Evolutionary conservation across 1,140 invertebrate species (phyloP).

Genomic region (Drosophila serrata): DNA sequence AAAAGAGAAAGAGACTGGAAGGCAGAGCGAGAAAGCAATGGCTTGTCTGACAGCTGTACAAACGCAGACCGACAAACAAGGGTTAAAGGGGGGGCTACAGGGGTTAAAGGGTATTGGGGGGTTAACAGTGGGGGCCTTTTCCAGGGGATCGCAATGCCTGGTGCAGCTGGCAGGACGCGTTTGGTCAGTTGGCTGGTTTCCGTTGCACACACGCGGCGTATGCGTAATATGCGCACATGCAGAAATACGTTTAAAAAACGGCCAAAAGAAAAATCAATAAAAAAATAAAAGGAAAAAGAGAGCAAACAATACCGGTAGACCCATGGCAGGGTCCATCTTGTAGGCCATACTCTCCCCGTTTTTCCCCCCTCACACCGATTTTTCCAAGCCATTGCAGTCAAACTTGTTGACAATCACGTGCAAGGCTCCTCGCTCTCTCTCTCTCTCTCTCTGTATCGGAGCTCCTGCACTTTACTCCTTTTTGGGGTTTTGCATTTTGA

Average conservation of each 20-base stretch:
- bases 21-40: constrained; percentile 33
- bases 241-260: constrained; percentile 38
- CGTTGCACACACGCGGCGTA: constrained; percentile 76
- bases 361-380: constrained; percentile 12
- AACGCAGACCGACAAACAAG: constrained; percentile 69
- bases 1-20: not conserved
- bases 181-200: constrained; percentile 78
- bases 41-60: constrained; percentile 72
- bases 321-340: constrained; percentile 56
- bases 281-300: constrained; percentile 46
- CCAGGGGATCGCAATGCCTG: not conserved
- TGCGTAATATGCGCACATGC: constrained; percentile 72
- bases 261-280: constrained; percentile 73
- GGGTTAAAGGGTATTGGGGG: not conserved
- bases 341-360: not conserved
- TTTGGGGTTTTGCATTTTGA: constrained; percentile 84
- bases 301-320: constrained; percentile 38
- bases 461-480: constrained; percentile 74
- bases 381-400: constrained; percentile 72
- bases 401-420: constrained; percentile 78
- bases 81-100: not conserved
- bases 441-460: not conserved
- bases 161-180: constrained; percentile 61
- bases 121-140: not conserved
- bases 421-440: constrained; percentile 7